A percentile compares a stretch with the other conserved stretches of the same genome.
phyloP scores from a whole-genome alignment of 2,113 vertebrate genomes.

The Suncus etruscus region DNA sequence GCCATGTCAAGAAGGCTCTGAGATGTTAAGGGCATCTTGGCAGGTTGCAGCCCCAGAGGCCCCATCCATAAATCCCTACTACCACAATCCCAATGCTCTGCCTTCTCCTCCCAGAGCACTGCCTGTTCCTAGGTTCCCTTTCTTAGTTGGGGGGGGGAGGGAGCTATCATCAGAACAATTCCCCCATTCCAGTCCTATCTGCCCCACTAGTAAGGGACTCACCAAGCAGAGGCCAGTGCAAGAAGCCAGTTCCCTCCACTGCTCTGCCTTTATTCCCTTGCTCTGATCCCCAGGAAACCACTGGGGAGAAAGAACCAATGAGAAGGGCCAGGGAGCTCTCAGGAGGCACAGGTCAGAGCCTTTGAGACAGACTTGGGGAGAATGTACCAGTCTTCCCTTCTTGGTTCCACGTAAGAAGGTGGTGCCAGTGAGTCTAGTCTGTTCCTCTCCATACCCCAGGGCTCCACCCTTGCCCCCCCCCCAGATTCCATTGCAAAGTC shows the following conservation, averaged over 20 bases:
- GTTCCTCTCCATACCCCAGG: neutral
- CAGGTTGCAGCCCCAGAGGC: neutral
- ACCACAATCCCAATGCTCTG: neutral
- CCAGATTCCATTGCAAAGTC: neutral
- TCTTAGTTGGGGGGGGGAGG: neutral
- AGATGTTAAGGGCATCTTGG: neutral
- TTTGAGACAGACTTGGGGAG: neutral
- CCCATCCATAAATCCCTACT: neutral
- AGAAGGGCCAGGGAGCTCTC: conserved; percentile 40
- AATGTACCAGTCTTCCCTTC: neutral
- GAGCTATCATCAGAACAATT: no score
- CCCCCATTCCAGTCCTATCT: no score
- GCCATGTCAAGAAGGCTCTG: no score
- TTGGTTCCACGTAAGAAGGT: conserved; percentile 25
- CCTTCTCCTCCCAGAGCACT: neutral
- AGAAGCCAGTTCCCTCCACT: neutral
- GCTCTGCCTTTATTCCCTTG: conserved; percentile 67
- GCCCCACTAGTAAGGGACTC: conserved; percentile 41
- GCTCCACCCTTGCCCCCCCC: neutral
- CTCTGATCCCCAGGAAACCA: conserved; percentile 35
- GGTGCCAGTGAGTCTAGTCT: neutral
- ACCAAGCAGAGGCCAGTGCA: conserved; percentile 38
- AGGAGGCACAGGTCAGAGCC: neutral
- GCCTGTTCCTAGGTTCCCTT: neutral
- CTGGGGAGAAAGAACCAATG: conserved; percentile 55